Conservation (phyloP, 2,797 vertebrate genomes). For the Triplophysa yarkandensis region DNA sequence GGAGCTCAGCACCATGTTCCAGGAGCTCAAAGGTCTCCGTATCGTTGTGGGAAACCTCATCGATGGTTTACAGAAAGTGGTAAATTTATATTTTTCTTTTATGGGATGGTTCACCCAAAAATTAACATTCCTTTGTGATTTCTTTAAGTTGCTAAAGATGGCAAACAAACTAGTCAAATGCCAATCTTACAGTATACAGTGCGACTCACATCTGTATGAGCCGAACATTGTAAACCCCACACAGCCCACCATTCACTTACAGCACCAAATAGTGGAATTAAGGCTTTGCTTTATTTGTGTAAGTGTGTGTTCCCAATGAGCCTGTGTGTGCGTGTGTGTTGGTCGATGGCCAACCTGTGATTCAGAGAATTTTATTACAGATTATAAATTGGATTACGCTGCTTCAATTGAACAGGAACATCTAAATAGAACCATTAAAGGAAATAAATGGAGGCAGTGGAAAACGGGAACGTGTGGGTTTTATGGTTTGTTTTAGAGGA, state of each 20-base stretch:
- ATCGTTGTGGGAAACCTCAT: constrained; percentile 88
- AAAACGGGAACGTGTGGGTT: constrained; percentile 68
- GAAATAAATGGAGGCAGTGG: constrained; percentile 52
- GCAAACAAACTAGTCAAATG: not conserved
- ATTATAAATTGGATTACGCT: constrained; percentile 15
- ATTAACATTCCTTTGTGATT: not conserved
- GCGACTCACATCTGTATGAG: not conserved
- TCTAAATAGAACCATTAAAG: constrained; percentile 55
- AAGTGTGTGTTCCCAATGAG: not conserved
- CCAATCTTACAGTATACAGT: not conserved
- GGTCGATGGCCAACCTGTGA: constrained; percentile 19
- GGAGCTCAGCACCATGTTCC: constrained; percentile 89
- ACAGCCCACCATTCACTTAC: not conserved
- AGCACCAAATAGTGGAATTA: not conserved
- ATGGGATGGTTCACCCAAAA: not conserved
- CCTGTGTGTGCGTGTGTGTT: not conserved
- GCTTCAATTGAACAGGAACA: constrained; percentile 46
- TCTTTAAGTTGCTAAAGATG: not conserved
- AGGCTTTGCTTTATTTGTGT: not conserved
- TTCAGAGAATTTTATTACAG: constrained; percentile 20
- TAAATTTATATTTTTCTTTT: constrained; percentile 64
- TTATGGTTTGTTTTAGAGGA: constrained; percentile 78
- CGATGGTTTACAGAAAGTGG: constrained; percentile 92
- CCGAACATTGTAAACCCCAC: not conserved
- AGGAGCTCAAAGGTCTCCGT: constrained; percentile 89